These are phyloP conservation scores for Sparidentex hasta DNA, from an alignment of 2,797 vertebrate genomes.

Conservation along the genomic window DNA sequence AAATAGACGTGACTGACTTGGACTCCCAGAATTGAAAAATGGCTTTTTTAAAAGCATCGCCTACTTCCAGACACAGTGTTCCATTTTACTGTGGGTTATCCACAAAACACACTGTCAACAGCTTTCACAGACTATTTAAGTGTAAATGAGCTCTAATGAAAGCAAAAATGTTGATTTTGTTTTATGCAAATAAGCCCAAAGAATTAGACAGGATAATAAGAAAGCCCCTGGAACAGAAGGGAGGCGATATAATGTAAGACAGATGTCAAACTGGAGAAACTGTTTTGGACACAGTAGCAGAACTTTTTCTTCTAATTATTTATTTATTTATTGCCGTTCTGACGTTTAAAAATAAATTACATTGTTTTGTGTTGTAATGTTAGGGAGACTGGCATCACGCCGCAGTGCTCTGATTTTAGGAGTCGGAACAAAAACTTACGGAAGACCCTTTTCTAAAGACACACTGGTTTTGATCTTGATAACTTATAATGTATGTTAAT, in stretches of 20 bases:
- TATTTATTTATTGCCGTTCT: background rate
- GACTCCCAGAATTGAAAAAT: background rate
- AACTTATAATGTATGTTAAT: background rate
- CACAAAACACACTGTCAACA: background rate
- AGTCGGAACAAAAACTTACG: background rate
- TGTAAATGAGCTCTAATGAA: background rate
- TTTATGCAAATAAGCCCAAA: background rate
- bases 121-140: background rate
- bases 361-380: too few relatives aligned
- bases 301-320: too few relatives aligned
- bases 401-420: too few relatives aligned
- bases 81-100: background rate
- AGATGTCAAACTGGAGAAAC: background rate
- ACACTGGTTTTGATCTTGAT: background rate
- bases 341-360: background rate
- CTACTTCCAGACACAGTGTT: slow-evolving; percentile 1
- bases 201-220: background rate
- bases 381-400: background rate
- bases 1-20: background rate
- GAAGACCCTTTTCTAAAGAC: background rate
- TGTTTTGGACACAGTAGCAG: background rate
- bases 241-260: background rate
- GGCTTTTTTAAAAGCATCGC: background rate
- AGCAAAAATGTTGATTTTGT: background rate
- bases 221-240: background rate